phyloP scores from a whole-genome alignment of 2,888 invertebrate genomes.

The Ernsta delagoae region DNA sequence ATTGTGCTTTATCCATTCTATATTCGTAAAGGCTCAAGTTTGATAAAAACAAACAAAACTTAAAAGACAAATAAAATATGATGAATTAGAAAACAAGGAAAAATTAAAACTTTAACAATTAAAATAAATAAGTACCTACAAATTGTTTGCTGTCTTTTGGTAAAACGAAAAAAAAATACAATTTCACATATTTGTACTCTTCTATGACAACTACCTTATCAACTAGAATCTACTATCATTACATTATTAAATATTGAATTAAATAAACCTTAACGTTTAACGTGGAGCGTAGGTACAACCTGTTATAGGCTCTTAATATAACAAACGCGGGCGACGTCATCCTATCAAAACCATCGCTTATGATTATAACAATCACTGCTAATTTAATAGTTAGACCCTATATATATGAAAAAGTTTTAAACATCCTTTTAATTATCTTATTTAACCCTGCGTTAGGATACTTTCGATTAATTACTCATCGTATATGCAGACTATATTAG shows the following conservation, averaged over 20 bases:
- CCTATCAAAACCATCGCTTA: neutral
- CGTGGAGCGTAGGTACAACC: constrained; percentile 37
- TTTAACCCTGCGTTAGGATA: constrained; percentile 40
- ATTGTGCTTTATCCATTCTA: constrained; percentile 74
- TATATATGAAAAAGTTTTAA: constrained; percentile 22
- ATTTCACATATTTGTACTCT: constrained; percentile 60
- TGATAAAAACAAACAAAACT: constrained; percentile 54
- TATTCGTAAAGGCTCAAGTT: constrained; percentile 50
- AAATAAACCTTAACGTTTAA: constrained; percentile 37
- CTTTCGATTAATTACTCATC: constrained; percentile 14
- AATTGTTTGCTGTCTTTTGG: constrained; percentile 54
- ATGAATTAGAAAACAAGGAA: constrained; percentile 44
- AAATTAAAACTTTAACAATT: constrained; percentile 51
- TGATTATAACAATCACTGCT: neutral
- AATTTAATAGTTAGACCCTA: constrained; percentile 19
- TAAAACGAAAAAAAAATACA: constrained; percentile 47
- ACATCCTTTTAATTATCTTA: constrained; percentile 13
- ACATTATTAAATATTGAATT: constrained; percentile 29
- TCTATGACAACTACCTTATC: constrained; percentile 62
- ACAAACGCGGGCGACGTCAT: neutral
- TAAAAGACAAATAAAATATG: constrained; percentile 57
- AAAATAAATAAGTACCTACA: constrained; percentile 46
- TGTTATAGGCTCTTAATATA: constrained; percentile 7
- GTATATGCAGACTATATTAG: constrained; percentile 35
- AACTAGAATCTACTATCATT: constrained; percentile 54